Base-by-base conservation (phyloP, 2,888 invertebrate species). In the Hymenopus coronatus region DNA sequence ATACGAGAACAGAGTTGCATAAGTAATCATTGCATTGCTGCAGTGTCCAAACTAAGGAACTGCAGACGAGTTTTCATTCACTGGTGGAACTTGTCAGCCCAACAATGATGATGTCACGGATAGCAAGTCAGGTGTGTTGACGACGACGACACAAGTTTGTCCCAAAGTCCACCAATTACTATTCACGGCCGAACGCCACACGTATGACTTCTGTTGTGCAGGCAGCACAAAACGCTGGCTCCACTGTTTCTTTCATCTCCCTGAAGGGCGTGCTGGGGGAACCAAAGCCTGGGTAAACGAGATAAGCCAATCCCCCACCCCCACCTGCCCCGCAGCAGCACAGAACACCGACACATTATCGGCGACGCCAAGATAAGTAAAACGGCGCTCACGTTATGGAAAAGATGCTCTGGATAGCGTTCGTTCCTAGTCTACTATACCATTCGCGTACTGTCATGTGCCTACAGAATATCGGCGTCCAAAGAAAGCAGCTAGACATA, bases 301-400 rank as follows among this genome's bases (percentile, higher is more conserved):
- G 89, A 89, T 89, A 89, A 89, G 89, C 89, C 89, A 83, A 87
- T 86, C 85, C 89, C 20, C 20, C 85, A n/a, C 33, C 85, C 15
- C 85, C 85, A 15, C 33, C 85, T 27, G 15, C n/a, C 30, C 33
- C 28, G 40, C 54, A 15, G 20, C 54, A 70, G 54, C 54, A 70
- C 54, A 70, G 54, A 70, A 70, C 54, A 70, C 54, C 54, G 54
- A 70, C 54, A 70, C 54, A 70, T 70, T 70, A 70, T 70, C 54
- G 54, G 54, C 54, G 54, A 70, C 54, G 54, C 54, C 54, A 70
- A 70, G 54, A 70, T 70, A 70, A 70, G 54, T 70, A 70, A 70
- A 70, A 70, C 54, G 54, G 54, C 25, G 54, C 25, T 70, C 54
- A 25, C 25, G 54, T 70, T 70, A 70, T 70, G 54, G 54, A 70